Percentiles rank a stretch among this genome's conserved stretches.
These are phyloP conservation scores for Siniperca knerii DNA, from an alignment of 2,113 vertebrate genomes.

Conservation along the genomic window DNA sequence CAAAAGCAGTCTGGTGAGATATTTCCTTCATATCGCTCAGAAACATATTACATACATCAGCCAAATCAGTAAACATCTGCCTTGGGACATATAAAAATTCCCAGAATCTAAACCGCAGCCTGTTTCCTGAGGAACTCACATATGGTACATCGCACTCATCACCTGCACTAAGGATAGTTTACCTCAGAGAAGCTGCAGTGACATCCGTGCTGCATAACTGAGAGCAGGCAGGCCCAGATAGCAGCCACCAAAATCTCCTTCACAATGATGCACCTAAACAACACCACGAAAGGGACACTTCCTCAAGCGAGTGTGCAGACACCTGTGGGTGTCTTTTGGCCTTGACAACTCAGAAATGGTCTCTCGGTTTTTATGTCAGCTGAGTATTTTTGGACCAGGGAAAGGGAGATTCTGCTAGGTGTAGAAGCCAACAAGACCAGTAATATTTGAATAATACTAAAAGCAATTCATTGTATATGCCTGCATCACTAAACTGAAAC, in stretches of 20 bases:
- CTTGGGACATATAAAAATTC: constrained; percentile 31
- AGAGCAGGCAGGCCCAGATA: constrained; percentile 14
- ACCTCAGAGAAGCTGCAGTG: constrained; percentile 34
- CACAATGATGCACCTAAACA: constrained; percentile 41
- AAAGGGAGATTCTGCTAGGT: constrained; percentile 17
- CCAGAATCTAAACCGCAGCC: constrained; percentile 32
- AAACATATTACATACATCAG: constrained; percentile 33
- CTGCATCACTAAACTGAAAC: neutral
- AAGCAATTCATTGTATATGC: neutral
- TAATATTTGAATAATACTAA: neutral
- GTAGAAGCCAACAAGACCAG: constrained; percentile 15
- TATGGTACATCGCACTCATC: constrained; percentile 28
- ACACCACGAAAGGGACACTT: constrained; percentile 58
- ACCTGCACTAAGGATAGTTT: constrained; percentile 24
- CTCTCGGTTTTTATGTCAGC: constrained; percentile 37
- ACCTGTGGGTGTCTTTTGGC: constrained; percentile 67
- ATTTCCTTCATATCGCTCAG: constrained; percentile 4
- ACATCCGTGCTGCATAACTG: constrained; percentile 22
- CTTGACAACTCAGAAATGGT: constrained; percentile 53
- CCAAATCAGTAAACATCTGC: constrained; percentile 46
- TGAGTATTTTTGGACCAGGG: constrained; percentile 53
- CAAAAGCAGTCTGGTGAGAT: constrained; percentile 30
- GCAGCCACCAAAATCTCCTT: constrained; percentile 15
- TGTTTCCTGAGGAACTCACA: constrained; percentile 34
- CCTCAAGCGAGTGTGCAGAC: constrained; percentile 35